Evolutionary conservation across 2,888 invertebrate genomes (phyloP).

Genomic region (Drosophila atroscutellata): DNA sequence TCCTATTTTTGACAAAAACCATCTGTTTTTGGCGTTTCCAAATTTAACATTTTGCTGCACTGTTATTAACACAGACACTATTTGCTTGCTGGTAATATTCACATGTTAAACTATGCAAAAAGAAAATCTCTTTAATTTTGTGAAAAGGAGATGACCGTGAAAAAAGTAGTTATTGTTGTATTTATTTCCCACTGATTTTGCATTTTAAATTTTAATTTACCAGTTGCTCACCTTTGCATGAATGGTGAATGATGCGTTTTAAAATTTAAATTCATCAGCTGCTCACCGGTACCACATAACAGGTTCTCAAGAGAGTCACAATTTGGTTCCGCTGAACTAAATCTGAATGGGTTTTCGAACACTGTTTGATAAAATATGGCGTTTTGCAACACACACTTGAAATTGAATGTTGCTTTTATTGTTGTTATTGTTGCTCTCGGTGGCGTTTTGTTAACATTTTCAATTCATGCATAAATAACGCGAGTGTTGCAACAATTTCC

Average conservation of each 20-base stretch:
- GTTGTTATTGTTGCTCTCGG: constrained; percentile 49
- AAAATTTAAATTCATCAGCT: constrained; percentile 11
- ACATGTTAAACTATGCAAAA: neutral
- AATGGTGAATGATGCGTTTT: neutral
- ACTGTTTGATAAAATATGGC: constrained; percentile 1
- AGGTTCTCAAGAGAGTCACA: neutral
- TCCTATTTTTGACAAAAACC: constrained; percentile 4
- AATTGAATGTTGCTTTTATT: constrained; percentile 44
- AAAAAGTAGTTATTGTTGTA: neutral
- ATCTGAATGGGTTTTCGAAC: neutral
- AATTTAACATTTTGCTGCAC: constrained; percentile 15
- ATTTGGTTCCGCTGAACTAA: neutral
- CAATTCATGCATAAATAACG: constrained; percentile 28
- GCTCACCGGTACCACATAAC: neutral
- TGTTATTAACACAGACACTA: constrained; percentile 26
- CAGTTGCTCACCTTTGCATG: neutral
- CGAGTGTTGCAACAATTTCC: constrained; percentile 58
- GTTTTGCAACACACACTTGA: constrained; percentile 24
- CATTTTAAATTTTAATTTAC: constrained; percentile 3
- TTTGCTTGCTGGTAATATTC: neutral
- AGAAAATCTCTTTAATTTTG: neutral
- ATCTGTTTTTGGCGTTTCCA: constrained; percentile 17
- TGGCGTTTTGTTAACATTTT: constrained; percentile 41
- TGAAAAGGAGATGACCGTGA: neutral
- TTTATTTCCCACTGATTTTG: neutral